phyloP scores from a whole-genome alignment of 2,888 invertebrate species.

The Caradrina kadenii region DNA sequence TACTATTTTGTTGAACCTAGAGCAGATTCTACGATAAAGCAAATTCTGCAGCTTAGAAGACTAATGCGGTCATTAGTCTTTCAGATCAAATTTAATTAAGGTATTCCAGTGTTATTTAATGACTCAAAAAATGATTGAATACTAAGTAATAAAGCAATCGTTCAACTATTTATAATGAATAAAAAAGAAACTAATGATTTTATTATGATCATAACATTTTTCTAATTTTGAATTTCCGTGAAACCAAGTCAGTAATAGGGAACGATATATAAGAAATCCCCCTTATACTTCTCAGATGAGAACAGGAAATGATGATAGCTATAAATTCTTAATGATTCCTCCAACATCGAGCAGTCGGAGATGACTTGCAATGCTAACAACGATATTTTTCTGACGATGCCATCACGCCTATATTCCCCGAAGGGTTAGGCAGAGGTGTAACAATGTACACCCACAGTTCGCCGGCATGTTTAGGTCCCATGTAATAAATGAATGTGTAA shows the following conservation, averaged over 20 bases:
- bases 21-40: slow-evolving; percentile 6
- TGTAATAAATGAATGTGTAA: too few species aligned
- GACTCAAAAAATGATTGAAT: slow-evolving; percentile 6
- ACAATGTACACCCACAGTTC: too few species aligned
- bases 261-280: slow-evolving; percentile 32
- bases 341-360: slow-evolving; percentile 24
- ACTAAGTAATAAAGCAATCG: not conserved
- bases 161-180: too few species aligned
- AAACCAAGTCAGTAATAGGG: not conserved
- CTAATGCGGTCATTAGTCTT: slow-evolving; percentile 35
- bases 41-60: slow-evolving; percentile 13
- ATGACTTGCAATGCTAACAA: slow-evolving; percentile 55
- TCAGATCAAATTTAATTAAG: not conserved
- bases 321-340: slow-evolving; percentile 46
- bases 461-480: too few species aligned
- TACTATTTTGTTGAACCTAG: slow-evolving; percentile 15
- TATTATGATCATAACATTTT: not conserved
- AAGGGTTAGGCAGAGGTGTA: too few species aligned
- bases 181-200: not conserved
- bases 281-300: slow-evolving; percentile 38
- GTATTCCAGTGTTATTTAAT: not conserved
- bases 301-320: slow-evolving; percentile 50
- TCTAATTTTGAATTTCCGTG: not conserved
- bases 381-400: slow-evolving; percentile 25
- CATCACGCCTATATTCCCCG: too few species aligned